Evolutionary conservation across 2,113 vertebrate genomes (phyloP).

Genomic region (Psilopogon haemacephalus): DNA sequence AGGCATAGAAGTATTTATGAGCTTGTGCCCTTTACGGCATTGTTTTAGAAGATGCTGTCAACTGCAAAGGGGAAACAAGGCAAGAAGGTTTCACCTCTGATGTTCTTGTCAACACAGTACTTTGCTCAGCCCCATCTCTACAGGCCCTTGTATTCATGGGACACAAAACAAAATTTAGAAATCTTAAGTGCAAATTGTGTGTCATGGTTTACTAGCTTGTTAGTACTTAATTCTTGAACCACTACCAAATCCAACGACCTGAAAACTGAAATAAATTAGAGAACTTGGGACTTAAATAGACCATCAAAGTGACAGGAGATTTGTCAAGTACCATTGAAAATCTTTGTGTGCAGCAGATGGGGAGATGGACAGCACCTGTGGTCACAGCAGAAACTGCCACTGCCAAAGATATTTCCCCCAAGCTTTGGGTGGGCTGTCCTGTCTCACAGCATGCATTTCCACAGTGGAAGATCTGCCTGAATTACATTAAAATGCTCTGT

Average conservation of each 20-base stretch:
- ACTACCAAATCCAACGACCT: background rate
- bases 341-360: background rate
- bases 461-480: accelerated
- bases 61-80: background rate
- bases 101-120: background rate
- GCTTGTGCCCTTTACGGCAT: background rate
- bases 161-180: background rate
- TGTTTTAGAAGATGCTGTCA: slow-evolving; percentile 5
- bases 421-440: accelerated
- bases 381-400: background rate
- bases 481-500: accelerated
- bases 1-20: slow-evolving; percentile 46
- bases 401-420: background rate
- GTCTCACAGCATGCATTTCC: accelerated
- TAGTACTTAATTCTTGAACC: background rate
- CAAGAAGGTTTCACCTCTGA: background rate
- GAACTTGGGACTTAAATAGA: background rate
- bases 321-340: background rate
- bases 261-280: background rate
- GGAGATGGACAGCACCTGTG: background rate
- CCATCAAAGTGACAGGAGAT: background rate
- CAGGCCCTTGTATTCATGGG: background rate
- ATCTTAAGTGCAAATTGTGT: background rate
- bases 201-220: background rate
- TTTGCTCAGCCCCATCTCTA: background rate